These are phyloP conservation scores for Bubo bubo DNA, from an alignment of 2,113 vertebrate genomes.

Conservation along the genomic window DNA sequence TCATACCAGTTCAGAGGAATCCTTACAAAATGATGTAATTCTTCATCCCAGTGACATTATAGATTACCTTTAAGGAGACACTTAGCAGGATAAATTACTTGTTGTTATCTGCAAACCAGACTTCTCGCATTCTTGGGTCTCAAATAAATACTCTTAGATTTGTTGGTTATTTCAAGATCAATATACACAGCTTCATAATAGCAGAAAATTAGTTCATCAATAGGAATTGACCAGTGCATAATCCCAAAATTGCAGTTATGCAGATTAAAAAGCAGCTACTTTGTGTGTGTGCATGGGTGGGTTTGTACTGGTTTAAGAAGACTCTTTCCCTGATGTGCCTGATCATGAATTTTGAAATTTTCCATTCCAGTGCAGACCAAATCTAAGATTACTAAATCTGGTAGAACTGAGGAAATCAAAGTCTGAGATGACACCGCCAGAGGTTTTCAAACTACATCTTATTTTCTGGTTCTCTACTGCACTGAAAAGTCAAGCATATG, in stretches of 20 bases:
- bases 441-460: neutral
- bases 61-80: constrained; percentile 72
- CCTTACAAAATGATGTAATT: constrained; percentile 63
- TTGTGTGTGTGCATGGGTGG: neutral
- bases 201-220: constrained; percentile 65
- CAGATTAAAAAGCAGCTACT: neutral
- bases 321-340: neutral
- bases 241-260: constrained; percentile 7
- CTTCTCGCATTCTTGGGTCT: constrained; percentile 29
- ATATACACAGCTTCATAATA: constrained; percentile 52
- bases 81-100: constrained; percentile 67
- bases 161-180: constrained; percentile 56
- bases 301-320: neutral
- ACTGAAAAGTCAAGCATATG: neutral
- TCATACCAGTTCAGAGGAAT: constrained; percentile 16
- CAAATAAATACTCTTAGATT: constrained; percentile 60
- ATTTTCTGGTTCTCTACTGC: neutral
- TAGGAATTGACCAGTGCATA: constrained; percentile 54
- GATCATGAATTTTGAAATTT: neutral
- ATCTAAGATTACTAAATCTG: neutral
- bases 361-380: neutral
- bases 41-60: constrained; percentile 67
- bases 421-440: neutral
- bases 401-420: neutral
- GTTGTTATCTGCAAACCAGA: constrained; percentile 59